Base-by-base conservation (phyloP, 2,113 vertebrate species). In the Varanus salvator region DNA sequence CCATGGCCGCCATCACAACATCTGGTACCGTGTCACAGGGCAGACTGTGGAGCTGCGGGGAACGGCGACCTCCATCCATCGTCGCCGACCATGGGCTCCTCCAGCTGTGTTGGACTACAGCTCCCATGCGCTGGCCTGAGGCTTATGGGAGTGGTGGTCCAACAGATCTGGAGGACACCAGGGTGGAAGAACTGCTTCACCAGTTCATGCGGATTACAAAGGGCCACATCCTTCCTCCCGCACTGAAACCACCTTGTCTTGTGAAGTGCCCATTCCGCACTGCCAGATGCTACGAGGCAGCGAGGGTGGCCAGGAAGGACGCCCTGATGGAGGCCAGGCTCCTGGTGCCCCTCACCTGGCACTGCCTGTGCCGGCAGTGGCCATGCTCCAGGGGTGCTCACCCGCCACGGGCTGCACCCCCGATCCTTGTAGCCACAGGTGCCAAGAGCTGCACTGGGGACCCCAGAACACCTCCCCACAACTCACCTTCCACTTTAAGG, bases 401-500 rank as follows among this genome's bases (percentile, higher is more conserved):
- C 29, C 1, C 69, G 12, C 6, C 29, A 3, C 69, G 3, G 11
- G 31, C 69, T 12, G 1, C 27, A 3, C 17, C 60, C 17, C 69
- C 11, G 8, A 69, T 68, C 23, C 23, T 25, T 64, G 1, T 64
- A 64, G 11, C 60, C 19, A 15, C 12, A 25, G 69, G 31, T 31
- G 69, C 69, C 69, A 27, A 29, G 27, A 11, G 4, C 7, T 34
- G 14, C 15, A 74, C 72, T 3, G 14, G 15, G 4, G n/a, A 14
- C 72, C 74, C 38, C 74, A 15, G 74, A n/a, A 19, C 1, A 34
- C 34, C 34, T 19, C 17, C 9, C 7, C 3, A 15, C 17, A 12
- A 93, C 95, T 90, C 94, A 99, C 99, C 95, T 98, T 98, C 91
- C 97, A 96, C 71, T 97, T 98, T 25, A 99, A 95, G 0, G 96